Percentiles rank a stretch among this genome's conserved stretches.
Evolutionary conservation across 2,113 vertebrate genomes (phyloP).

Genomic region (Coptodon rendalli): DNA sequence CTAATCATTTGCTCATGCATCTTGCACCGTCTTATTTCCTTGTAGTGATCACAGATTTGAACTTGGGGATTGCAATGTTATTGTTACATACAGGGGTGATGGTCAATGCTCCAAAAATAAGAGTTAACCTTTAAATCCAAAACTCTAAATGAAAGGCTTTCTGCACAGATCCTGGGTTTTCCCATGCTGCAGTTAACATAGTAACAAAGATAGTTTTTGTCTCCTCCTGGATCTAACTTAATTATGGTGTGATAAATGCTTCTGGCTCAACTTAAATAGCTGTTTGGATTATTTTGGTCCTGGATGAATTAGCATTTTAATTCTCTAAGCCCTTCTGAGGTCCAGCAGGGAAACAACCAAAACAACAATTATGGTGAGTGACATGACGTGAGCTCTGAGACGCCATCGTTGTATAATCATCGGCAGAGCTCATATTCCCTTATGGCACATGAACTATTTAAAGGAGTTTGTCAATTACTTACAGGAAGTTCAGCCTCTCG

Average conservation of each 20-base stretch:
- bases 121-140: neutral
- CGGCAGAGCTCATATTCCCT: conserved; percentile 31
- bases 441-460: conserved; percentile 32
- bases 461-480: conserved; percentile 11
- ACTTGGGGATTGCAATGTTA: neutral
- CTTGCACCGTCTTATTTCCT: neutral
- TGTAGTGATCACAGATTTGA: neutral
- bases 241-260: conserved; percentile 36
- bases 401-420: conserved; percentile 48
- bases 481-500: conserved; percentile 27
- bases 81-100: neutral
- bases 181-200: neutral
- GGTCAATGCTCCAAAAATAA: neutral
- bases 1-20: neutral
- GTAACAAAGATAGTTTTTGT: conserved; percentile 25
- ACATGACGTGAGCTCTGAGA: conserved; percentile 34
- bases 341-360: conserved; percentile 15
- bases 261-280: neutral
- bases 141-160: neutral
- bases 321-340: conserved; percentile 12
- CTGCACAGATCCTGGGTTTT: neutral
- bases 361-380: conserved; percentile 51
- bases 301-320: conserved; percentile 43
- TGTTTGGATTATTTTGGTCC: neutral
- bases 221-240: conserved; percentile 16